Evolutionary conservation across 2,888 invertebrate species (phyloP).

Genomic region (Branchipolynoe longqiensis): DNA sequence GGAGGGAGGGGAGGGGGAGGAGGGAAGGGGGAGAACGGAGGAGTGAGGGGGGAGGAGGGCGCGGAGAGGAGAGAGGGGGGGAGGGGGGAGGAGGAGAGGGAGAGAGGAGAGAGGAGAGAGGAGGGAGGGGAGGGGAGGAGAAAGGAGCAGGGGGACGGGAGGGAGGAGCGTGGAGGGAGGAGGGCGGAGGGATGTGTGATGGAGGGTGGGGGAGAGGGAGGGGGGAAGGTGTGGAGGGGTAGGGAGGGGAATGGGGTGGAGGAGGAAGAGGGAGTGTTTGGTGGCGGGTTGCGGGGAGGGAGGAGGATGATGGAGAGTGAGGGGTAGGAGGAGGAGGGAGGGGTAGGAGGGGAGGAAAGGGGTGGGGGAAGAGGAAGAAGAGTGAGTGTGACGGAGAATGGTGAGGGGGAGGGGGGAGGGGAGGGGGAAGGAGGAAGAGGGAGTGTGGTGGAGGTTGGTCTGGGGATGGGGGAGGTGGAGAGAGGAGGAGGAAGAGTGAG

Average conservation of each 20-base stretch:
- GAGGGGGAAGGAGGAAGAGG: background rate
- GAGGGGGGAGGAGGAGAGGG: background rate
- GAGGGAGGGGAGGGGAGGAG: slow-evolving; percentile 5
- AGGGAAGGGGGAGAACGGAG: no score
- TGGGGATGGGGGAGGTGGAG: no score
- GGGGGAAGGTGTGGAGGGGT: background rate
- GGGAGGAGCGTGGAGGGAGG: background rate
- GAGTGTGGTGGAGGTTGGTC: background rate
- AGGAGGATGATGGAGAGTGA: background rate
- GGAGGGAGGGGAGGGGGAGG: background rate
- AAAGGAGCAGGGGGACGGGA: background rate
- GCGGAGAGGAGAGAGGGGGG: background rate
- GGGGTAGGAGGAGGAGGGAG: background rate
- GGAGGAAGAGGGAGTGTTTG: background rate
- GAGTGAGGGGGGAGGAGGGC: background rate
- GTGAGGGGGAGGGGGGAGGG: background rate
- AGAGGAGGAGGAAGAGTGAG: background rate
- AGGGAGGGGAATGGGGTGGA: background rate
- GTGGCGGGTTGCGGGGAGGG: background rate
- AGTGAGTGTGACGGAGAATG: background rate
- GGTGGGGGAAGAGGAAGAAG: background rate
- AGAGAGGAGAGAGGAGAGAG: no score
- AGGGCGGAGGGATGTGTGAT: no score
- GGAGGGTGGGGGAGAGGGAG: slow-evolving; percentile 2
- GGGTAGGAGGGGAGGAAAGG: background rate